Base-by-base conservation (phyloP, 2,113 vertebrate genomes). In the Odontophorus gujanensis region DNA sequence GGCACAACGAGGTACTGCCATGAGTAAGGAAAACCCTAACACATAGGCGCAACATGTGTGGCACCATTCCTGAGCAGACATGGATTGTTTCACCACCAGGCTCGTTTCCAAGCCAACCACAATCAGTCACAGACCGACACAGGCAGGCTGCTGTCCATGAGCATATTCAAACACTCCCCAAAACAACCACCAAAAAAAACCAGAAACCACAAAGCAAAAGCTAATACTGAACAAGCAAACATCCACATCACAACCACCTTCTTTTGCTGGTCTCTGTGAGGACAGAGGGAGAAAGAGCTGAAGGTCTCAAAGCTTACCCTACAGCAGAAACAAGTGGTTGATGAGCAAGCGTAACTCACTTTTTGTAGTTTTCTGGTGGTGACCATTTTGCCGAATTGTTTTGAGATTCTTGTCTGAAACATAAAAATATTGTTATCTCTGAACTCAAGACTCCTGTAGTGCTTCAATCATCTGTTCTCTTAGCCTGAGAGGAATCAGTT, bases 361-460 rank as follows among this genome's bases (percentile, higher is more conserved):
- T 99, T 96, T 98, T 99, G 92, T 98, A 99, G 97, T 99, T 99
- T 96, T 98, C 98, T 90, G 98, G 98, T 57, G 98, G 98, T n/a
- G 98, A 99, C 98, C 98, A 98, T 95, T 97, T 98, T 78, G 97
- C 97, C 77, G 97, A 84, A 94, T 53, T 97, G 83, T 84, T 96
- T 80, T 97, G 81, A 89, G 98, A 90, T 47, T 66, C 90, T 6
- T 98, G 97, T 95, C 99, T 99, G 92, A 19, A 97, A 96, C 92
- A 50, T 82, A 86, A 40, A 87, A 92, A 2, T 3, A 90, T n/a
- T 0, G 0, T 71, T 83, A 50, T 90, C 9, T 91, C 42, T 81
- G 51, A 90, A 87, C 14, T 85, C 16, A 42, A 32, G 34, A 63
- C 26, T 80, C 24, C 30, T 8, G 28, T n/a, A 77, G 12, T 42